A percentile compares a stretch with the other conserved stretches of the same genome.
phyloP scores from a whole-genome alignment of 2,888 invertebrate genomes.

The Polymixis lichenea region DNA sequence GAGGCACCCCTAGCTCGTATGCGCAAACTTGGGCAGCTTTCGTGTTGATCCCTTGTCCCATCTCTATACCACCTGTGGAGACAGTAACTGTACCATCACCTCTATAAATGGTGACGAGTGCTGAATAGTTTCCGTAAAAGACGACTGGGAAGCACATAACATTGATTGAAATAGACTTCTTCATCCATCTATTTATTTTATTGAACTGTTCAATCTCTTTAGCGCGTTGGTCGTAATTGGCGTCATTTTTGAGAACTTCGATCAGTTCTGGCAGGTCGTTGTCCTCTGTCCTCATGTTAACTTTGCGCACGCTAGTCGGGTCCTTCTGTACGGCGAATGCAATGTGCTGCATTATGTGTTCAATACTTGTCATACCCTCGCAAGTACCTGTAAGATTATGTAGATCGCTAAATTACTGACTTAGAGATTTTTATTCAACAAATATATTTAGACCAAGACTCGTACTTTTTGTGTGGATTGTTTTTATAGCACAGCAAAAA shows the following conservation, averaged over 20 bases:
- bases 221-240: constrained; percentile 89
- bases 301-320: constrained; percentile 89
- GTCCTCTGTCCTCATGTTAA: constrained; percentile 88
- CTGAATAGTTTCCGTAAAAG: constrained; percentile 90
- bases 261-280: constrained; percentile 89
- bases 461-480: background rate
- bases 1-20: constrained; percentile 92
- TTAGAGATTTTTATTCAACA: background rate
- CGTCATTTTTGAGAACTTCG: constrained; percentile 87
- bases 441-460: background rate
- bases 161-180: constrained; percentile 92
- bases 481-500: background rate
- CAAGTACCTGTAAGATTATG: constrained; percentile 82
- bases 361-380: constrained; percentile 91
- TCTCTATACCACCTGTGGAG: constrained; percentile 93
- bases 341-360: constrained; percentile 93
- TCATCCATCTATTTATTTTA: constrained; percentile 93
- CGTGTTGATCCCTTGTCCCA: constrained; percentile 95
- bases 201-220: constrained; percentile 90
- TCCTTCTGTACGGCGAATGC: constrained; percentile 90
- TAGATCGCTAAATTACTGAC: background rate
- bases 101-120: constrained; percentile 92
- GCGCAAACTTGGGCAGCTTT: constrained; percentile 95
- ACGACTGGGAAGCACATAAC: constrained; percentile 92
- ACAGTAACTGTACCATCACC: constrained; percentile 93